Evolutionary conservation across 37 sponge, comb jelly and placozoan species (phyloP).

Genomic region (Dysidea cf. avara): DNA sequence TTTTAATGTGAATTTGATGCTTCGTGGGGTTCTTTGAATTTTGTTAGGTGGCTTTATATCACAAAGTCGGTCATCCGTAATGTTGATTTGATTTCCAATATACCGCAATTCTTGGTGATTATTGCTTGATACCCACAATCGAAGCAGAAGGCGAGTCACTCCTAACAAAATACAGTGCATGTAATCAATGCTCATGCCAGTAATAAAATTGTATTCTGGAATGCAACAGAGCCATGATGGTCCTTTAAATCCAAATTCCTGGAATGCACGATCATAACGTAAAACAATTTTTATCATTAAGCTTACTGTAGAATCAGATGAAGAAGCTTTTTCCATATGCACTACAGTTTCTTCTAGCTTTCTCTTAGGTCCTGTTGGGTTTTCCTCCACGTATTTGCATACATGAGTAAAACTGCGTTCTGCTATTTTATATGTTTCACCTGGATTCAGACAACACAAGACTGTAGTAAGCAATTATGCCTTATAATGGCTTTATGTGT

Average conservation of each 20-base stretch:
- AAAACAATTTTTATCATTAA: too few relatives aligned
- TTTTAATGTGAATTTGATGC: conserved; percentile 27
- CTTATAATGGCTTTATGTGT: too few relatives aligned
- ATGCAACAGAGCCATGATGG: conserved; percentile 19
- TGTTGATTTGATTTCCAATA: conserved; percentile 2
- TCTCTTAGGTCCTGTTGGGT: conserved; percentile 37
- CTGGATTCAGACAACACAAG: not conserved
- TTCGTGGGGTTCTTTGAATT: conserved; percentile 32
- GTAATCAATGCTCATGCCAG: conserved; percentile 35
- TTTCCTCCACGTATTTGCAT: conserved; percentile 17
- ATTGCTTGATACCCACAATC: conserved; percentile 26
- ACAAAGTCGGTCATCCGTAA: conserved; percentile 9
- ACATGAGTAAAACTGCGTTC: conserved; percentile 16
- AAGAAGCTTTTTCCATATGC: conserved; percentile 4
- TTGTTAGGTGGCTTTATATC: conserved; percentile 32
- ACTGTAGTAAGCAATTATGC: too few relatives aligned
- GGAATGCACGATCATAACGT: not conserved
- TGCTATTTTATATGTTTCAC: conserved; percentile 10
- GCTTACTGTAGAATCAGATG: not conserved
- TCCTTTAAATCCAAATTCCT: conserved; percentile 53
- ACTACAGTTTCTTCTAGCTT: conserved; percentile 4
- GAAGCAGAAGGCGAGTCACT: conserved; percentile 23
- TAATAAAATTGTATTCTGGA: conserved; percentile 32
- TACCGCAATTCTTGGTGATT: conserved; percentile 35
- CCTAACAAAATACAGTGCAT: conserved; percentile 47